phyloP scores from a whole-genome alignment of 2,797 vertebrate genomes.

The Crax fasciolata region DNA sequence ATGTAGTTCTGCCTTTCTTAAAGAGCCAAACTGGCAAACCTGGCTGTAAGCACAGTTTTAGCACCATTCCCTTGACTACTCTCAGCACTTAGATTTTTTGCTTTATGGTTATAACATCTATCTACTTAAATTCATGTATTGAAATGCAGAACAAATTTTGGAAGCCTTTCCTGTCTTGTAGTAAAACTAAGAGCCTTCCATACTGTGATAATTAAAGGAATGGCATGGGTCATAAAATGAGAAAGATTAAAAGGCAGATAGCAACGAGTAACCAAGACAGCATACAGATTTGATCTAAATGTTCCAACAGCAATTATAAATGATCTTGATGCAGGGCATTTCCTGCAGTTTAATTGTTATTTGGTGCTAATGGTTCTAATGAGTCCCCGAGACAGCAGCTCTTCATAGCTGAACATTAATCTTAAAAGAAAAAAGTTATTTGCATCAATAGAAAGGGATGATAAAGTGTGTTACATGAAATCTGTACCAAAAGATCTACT shows the following conservation, averaged over 20 bases:
- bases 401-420: slow-evolving; percentile 37
- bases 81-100: slow-evolving; percentile 19
- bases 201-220: slow-evolving; percentile 67
- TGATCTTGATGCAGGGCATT: slow-evolving; percentile 59
- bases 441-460: neutral
- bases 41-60: slow-evolving; percentile 50
- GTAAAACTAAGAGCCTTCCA: slow-evolving; percentile 53
- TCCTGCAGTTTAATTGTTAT: slow-evolving; percentile 69
- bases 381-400: slow-evolving; percentile 44
- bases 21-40: slow-evolving; percentile 64
- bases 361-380: slow-evolving; percentile 65
- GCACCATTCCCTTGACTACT: slow-evolving; percentile 22
- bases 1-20: slow-evolving; percentile 37
- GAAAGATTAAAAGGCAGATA: slow-evolving; percentile 68
- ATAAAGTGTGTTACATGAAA: neutral
- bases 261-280: slow-evolving; percentile 56
- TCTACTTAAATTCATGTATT: slow-evolving; percentile 36
- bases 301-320: slow-evolving; percentile 67
- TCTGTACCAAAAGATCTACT: neutral
- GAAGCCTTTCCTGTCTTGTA: slow-evolving; percentile 41
- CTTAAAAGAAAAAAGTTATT: neutral
- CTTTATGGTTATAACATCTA: neutral
- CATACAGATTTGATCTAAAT: slow-evolving; percentile 67
- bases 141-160: slow-evolving; percentile 56
- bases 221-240: slow-evolving; percentile 61